Percentiles rank a stretch among this genome's conserved stretches.
Evolutionary conservation across 2,888 invertebrate genomes (phyloP).

Genomic region (Melieria omissa): DNA sequence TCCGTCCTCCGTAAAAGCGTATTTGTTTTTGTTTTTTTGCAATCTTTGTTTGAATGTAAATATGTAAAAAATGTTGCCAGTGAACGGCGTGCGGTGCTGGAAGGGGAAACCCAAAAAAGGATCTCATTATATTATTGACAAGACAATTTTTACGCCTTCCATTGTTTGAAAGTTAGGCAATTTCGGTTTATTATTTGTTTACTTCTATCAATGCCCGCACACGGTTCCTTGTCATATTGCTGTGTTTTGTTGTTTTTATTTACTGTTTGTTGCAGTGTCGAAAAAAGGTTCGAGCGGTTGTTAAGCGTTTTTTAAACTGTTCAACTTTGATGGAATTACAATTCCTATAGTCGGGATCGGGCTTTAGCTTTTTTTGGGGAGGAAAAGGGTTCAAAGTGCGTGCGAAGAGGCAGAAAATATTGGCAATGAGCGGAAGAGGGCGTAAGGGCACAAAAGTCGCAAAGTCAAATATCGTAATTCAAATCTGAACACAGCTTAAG

Average conservation of each 20-base stretch:
- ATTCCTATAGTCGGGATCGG: background rate
- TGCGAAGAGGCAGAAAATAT: too few relatives aligned
- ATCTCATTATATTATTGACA: constrained; percentile 58
- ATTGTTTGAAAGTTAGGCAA: constrained; percentile 50
- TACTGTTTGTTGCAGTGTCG: background rate
- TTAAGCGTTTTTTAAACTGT: constrained; percentile 22
- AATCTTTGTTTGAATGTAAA: background rate
- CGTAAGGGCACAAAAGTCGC: too few relatives aligned
- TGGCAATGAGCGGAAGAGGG: too few relatives aligned
- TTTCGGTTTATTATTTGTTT: constrained; percentile 38
- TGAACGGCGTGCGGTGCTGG: too few relatives aligned
- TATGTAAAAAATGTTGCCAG: too few relatives aligned
- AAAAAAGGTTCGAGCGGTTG: constrained; percentile 1
- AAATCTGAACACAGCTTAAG: too few relatives aligned
- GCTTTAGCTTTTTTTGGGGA: background rate
- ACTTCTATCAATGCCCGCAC: constrained; percentile 23
- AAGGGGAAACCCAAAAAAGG: background rate
- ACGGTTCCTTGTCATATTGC: constrained; percentile 2
- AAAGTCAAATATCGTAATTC: too few relatives aligned
- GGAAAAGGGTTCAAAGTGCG: background rate
- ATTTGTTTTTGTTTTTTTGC: background rate
- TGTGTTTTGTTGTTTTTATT: constrained; percentile 3
- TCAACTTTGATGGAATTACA: constrained; percentile 31
- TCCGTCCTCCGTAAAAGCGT: background rate
- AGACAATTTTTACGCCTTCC: constrained; percentile 66